Base-by-base conservation (phyloP, 1,140 invertebrate species). In the Adoxophyes honmai region DNA sequence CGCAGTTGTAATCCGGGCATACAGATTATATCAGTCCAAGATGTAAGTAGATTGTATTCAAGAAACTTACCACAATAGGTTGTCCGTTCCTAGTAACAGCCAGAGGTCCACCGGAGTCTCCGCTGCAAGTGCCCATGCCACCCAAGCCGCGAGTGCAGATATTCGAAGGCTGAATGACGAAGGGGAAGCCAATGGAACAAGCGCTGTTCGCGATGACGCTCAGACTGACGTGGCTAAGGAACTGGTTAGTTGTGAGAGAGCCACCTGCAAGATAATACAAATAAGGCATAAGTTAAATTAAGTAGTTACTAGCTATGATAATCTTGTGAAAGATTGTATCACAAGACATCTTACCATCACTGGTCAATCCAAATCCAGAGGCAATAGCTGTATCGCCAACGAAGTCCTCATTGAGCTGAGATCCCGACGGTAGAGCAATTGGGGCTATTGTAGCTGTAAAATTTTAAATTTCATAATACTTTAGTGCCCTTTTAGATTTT, bases 11-110 rank as follows among this genome's bases (percentile, higher is more conserved):
- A n/a, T n/a, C n/a, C n/a, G n/a, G n/a, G n/a, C n/a, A n/a, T n/a
- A n/a, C n/a, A n/a, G n/a, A n/a, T 9, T 10, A 36, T 36, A 2
- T 36, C 2, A 9, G 9, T 7, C 34, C 3, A n/a, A n/a, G n/a
- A n/a, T n/a, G n/a, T n/a, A n/a, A n/a, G n/a, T n/a, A n/a, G n/a
- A n/a, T n/a, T n/a, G n/a, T n/a, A n/a, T n/a, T n/a, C n/a, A n/a
- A 10, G 4, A 2, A 42, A 36, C 65, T 66, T 57, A 76, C 78
- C 66, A 76, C 57, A 21, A 76, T 14, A 8, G 44, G 57, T 58
- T 39, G 39, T 9, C 60, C 60, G 15, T 65, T 39, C n/a, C 60
- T 68, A 6, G 28, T 21, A 8, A 53, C 42, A 9, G 13, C 15
- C 10, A 59, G 36, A 4, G 57, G 57, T 7, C 57, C 57, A 28